Evolutionary conservation across 2,113 vertebrate species (phyloP).

Genomic region (Archilochus colubris): DNA sequence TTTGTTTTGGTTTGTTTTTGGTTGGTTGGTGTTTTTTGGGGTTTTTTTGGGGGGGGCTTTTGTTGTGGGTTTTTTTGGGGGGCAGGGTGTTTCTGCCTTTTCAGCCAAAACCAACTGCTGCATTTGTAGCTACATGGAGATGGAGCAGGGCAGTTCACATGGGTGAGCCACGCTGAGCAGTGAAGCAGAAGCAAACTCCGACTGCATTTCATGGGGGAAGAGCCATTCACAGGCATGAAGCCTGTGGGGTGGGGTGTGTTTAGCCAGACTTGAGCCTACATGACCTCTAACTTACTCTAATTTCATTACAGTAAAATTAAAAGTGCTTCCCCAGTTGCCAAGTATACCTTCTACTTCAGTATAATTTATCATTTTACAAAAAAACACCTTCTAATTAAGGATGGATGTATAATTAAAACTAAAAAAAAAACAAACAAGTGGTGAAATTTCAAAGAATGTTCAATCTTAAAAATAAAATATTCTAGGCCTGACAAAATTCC

Average conservation of each 20-base stretch:
- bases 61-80: too few relatives aligned
- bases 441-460: not conserved
- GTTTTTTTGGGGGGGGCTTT: too few relatives aligned
- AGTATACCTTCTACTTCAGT: not conserved
- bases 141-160: not conserved
- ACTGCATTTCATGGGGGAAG: accelerated
- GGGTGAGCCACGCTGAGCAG: not conserved
- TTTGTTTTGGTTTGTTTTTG: too few relatives aligned
- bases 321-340: not conserved
- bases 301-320: not conserved
- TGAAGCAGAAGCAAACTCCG: not conserved
- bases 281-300: not conserved
- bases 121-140: not conserved
- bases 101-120: not conserved
- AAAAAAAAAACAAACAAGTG: not conserved
- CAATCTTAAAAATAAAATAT: not conserved
- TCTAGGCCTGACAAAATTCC: not conserved
- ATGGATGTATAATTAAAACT: not conserved
- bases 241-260: not conserved
- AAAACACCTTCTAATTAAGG: not conserved
- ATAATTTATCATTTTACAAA: not conserved
- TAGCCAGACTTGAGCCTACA: not conserved
- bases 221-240: not conserved
- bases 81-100: not conserved
- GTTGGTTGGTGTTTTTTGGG: too few relatives aligned